Conservation (phyloP, 2,113 vertebrate genomes). For the Lipotes vexillifer region DNA sequence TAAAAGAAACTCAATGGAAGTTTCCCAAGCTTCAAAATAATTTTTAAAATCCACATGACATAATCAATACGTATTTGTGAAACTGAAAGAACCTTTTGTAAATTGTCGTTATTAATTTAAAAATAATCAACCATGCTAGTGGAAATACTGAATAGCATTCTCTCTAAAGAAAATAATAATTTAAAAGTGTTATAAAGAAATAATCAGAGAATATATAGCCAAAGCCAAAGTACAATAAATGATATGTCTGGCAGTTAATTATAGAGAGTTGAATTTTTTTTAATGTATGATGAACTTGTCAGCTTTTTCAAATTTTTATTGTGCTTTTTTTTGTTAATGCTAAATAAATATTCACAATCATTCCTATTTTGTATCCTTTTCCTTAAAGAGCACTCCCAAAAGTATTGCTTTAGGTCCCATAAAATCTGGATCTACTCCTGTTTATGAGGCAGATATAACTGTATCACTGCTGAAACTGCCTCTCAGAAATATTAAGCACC, state of each 20-base stretch:
- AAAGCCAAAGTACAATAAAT: neutral
- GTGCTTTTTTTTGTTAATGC: neutral
- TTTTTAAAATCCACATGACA: neutral
- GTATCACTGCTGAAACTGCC: neutral
- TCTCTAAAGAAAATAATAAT: neutral
- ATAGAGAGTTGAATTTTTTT: neutral
- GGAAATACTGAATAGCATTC: neutral
- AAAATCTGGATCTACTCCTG: neutral
- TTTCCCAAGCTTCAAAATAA: neutral
- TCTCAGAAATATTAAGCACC: neutral
- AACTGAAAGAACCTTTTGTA: neutral
- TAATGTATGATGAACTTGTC: neutral
- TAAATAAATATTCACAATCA: neutral
- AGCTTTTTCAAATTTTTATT: neutral
- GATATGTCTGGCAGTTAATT: neutral
- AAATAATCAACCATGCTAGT: neutral
- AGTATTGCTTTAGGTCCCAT: neutral
- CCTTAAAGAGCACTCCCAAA: neutral
- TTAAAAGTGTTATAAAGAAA: neutral
- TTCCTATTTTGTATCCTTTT: neutral
- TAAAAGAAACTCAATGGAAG: neutral
- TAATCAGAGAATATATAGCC: neutral
- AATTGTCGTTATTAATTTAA: neutral
- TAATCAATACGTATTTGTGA: neutral
- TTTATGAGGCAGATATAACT: neutral